These are phyloP conservation scores for Dromiciops gliroides DNA, from an alignment of 2,113 vertebrate species.

Conservation along the genomic window DNA sequence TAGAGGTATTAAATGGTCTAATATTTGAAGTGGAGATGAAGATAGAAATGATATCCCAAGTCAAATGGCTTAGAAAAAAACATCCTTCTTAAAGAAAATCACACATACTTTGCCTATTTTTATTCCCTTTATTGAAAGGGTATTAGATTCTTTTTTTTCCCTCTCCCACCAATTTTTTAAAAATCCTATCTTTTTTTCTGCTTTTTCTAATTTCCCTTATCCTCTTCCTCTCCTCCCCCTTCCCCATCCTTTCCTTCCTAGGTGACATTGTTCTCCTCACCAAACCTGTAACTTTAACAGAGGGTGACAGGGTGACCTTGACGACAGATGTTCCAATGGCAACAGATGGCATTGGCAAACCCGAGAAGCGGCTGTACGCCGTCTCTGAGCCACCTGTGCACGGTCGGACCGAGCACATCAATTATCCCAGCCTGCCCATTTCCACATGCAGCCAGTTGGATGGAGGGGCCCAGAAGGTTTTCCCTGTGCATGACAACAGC, in stretches of 20 bases:
- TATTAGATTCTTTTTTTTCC: background rate
- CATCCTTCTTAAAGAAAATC: constrained; percentile 49
- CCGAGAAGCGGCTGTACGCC: constrained; percentile 92
- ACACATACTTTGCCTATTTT: background rate
- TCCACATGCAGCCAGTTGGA: constrained; percentile 92
- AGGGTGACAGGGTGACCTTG: constrained; percentile 95
- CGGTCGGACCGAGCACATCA: constrained; percentile 92
- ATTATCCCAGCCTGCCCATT: constrained; percentile 88
- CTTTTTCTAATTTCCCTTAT: constrained; percentile 13
- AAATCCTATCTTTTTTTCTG: constrained; percentile 20
- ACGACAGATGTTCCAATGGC: constrained; percentile 95
- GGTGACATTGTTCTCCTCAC: constrained; percentile 91
- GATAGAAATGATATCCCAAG: constrained; percentile 52
- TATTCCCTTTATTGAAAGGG: background rate
- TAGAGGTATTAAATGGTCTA: background rate
- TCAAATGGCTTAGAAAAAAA: constrained; percentile 46
- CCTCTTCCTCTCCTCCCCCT: constrained; percentile 25
- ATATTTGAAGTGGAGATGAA: constrained; percentile 50
- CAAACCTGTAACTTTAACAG: constrained; percentile 91
- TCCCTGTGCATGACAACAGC: constrained; percentile 90
- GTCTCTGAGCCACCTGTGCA: constrained; percentile 89
- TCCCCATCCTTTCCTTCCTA: constrained; percentile 75
- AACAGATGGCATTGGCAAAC: constrained; percentile 90
- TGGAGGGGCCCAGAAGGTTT: constrained; percentile 90
- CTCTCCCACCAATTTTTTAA: background rate